Evolutionary conservation across 2,797 vertebrate species (phyloP).

Genomic region (Hydrophis major): DNA sequence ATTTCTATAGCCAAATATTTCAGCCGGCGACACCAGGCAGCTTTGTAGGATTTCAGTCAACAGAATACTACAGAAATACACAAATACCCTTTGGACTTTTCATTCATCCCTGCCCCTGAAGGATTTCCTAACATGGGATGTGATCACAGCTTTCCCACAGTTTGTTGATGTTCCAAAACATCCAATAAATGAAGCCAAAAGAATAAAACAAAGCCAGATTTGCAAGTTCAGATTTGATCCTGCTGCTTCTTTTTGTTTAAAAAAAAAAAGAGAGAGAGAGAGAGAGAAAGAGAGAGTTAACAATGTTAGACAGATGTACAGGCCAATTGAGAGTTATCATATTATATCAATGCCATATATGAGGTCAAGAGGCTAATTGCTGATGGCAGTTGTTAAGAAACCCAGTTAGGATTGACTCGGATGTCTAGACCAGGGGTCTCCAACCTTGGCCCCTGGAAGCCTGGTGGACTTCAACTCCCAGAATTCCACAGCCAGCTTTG

Average conservation of each 20-base stretch:
- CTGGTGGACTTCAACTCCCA: too few relatives aligned
- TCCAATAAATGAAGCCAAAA: not conserved
- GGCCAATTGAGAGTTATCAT: not conserved
- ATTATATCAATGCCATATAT: not conserved
- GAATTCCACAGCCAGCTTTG: too few relatives aligned
- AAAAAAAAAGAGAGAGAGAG: not conserved
- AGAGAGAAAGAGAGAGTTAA: not conserved
- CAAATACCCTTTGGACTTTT: not conserved
- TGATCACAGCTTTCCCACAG: not conserved
- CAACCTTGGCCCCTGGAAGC: too few relatives aligned
- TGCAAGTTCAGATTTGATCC: not conserved
- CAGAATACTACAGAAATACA: not conserved
- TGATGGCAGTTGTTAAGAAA: not conserved
- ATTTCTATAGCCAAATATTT: not conserved
- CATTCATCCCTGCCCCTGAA: not conserved
- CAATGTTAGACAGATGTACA: not conserved
- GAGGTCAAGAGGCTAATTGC: not conserved
- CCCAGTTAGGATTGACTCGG: not conserved
- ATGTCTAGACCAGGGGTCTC: not conserved
- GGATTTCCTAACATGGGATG: not conserved
- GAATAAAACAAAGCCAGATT: not conserved
- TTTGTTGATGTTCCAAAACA: not conserved
- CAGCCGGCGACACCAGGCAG: not conserved
- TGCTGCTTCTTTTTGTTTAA: not conserved
- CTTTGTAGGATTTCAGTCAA: not conserved